Conservation (phyloP, 2,888 invertebrate genomes). For the Drosophila melanosoma region DNA sequence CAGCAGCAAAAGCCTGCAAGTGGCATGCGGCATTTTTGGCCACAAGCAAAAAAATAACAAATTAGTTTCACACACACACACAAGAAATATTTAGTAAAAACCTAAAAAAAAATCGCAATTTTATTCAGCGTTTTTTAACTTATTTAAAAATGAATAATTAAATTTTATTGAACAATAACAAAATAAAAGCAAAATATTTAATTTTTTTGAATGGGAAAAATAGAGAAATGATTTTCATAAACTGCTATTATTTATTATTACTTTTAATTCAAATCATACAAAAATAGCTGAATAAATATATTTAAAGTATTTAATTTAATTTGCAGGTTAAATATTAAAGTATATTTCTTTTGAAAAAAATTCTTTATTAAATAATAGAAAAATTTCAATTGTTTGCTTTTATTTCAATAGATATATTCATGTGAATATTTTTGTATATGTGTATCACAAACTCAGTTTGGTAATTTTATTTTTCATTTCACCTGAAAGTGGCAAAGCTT, state of each 20-base stretch:
- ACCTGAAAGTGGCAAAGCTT: neutral
- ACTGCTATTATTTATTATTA: too few relatives aligned
- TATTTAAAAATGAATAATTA: neutral
- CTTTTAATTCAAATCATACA: neutral
- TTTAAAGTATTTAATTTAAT: neutral
- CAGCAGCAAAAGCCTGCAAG: slow-evolving; percentile 16
- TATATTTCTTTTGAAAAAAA: too few relatives aligned
- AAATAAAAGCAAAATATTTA: neutral
- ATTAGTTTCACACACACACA: neutral
- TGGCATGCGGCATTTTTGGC: neutral
- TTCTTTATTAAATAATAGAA: too few relatives aligned
- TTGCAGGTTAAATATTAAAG: rapidly evolving
- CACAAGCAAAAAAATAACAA: neutral
- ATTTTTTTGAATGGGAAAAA: neutral
- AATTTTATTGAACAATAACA: neutral
- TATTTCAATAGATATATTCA: too few relatives aligned
- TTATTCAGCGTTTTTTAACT: neutral
- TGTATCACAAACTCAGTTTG: slow-evolving; percentile 14
- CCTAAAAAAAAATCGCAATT: too few relatives aligned
- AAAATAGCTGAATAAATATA: neutral
- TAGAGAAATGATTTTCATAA: neutral
- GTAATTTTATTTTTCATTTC: neutral
- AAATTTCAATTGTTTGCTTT: too few relatives aligned
- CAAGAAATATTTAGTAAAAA: neutral
- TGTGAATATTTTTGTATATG: neutral